Percentiles rank a stretch among this genome's conserved stretches.
These are phyloP conservation scores for Arion vulgaris DNA, from an alignment of 1,140 invertebrate genomes.

Conservation along the genomic window DNA sequence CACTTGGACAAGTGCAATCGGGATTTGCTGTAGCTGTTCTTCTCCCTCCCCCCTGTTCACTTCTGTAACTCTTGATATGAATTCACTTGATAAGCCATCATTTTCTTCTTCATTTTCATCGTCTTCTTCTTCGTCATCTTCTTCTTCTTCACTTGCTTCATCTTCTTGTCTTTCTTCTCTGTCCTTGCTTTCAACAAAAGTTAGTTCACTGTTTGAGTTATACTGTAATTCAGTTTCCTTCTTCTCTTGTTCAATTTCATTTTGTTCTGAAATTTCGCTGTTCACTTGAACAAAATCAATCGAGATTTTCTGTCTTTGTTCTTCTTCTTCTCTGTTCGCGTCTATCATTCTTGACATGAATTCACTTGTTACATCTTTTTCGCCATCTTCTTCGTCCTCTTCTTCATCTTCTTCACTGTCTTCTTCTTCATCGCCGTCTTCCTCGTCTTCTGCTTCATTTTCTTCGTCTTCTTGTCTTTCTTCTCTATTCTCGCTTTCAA, in stretches of 20 bases:
- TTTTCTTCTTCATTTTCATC: background rate
- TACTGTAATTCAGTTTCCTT: background rate
- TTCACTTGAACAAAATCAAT: background rate
- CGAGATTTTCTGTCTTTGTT: background rate
- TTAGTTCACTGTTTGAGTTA: too few species aligned
- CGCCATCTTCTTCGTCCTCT: too few species aligned
- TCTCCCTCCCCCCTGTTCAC: background rate
- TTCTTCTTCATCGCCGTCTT: too few species aligned
- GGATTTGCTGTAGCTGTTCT: background rate
- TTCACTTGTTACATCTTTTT: too few species aligned
- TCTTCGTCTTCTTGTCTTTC: too few species aligned
- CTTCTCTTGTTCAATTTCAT: background rate
- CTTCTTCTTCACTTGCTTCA: background rate
- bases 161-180: background rate
- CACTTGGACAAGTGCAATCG: background rate
- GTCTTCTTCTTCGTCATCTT: background rate
- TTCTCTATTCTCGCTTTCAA: too few species aligned
- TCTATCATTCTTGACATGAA: too few species aligned
- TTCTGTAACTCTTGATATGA: background rate
- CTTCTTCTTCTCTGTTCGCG: too few species aligned
- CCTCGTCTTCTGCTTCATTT: too few species aligned
- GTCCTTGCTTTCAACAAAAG: background rate
- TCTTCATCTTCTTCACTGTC: too few species aligned
- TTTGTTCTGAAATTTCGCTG: background rate
- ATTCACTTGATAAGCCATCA: background rate